phyloP scores from a whole-genome alignment of 2,113 vertebrate species.

The Setophaga coronata region DNA sequence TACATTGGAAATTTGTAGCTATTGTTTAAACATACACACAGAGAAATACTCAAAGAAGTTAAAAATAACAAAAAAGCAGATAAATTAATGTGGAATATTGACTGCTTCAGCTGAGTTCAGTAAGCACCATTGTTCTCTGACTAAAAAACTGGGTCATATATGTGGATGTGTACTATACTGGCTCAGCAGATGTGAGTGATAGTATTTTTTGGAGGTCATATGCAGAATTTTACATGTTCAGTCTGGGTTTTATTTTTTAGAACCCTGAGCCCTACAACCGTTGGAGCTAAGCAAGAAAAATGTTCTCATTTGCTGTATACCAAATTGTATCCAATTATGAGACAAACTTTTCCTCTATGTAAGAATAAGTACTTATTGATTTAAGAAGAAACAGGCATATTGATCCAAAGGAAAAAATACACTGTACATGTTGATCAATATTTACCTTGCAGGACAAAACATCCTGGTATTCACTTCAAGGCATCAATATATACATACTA shows the following conservation, averaged over 20 bases:
- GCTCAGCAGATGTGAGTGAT: neutral
- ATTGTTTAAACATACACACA: neutral
- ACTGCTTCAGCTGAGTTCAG: neutral
- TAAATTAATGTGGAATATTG: neutral
- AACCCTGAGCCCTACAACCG: neutral
- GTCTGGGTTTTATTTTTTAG: neutral
- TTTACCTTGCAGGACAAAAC: constrained; percentile 47
- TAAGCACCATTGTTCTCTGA: neutral
- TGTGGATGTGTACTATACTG: neutral
- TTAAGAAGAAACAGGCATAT: constrained; percentile 48
- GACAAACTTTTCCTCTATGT: constrained; percentile 29
- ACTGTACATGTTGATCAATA: constrained; percentile 48
- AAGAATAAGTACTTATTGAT: constrained; percentile 60
- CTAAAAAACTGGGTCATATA: neutral
- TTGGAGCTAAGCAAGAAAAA: constrained; percentile 23
- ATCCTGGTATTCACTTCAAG: constrained; percentile 45
- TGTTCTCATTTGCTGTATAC: neutral
- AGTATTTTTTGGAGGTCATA: neutral
- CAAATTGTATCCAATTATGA: constrained; percentile 39
- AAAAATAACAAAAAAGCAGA: neutral
- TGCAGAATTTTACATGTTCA: neutral
- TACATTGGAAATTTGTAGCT: neutral
- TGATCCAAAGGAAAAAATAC: constrained; percentile 57
- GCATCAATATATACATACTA: constrained; percentile 52
- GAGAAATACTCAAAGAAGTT: neutral